Evolutionary conservation across 2,113 vertebrate genomes (phyloP), one percentile per base, ranked within the genome.

Genomic region (Hippoglossus stenolepis): DNA sequence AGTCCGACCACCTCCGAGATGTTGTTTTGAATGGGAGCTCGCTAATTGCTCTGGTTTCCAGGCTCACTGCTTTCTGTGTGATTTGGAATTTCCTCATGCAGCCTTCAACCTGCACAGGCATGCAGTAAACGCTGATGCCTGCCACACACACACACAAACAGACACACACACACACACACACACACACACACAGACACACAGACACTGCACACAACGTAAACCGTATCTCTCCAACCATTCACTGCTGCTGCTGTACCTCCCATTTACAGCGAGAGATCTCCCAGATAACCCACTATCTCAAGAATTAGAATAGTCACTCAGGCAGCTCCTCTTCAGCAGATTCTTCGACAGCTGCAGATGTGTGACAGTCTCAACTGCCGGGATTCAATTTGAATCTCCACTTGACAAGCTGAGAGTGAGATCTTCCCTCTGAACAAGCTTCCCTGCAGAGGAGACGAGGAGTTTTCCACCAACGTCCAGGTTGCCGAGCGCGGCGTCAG

Each of bases 261-360:
- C 77, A 82, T 60, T 75, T 83, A 65, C 80, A 83, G 85, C 84
- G 60, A 14, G 71, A 87, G 89, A 89, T 92, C 82, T 73, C 56
- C 57, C 69, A 80, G 85, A 92, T 90, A 92, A 86, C 73, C 85
- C 80, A 75, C 86, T 84, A 88, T 85, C 82, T 87, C 2, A 49
- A 77, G 87, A 87, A 92, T 90, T 87, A 90, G 73, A 87, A 79
- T 51, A 77, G 87, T 85, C 87, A 70, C 68, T 90, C 75, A 87
- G 78, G 72, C 85, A 56, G 82, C 88, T 79, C 72, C 70, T 80
- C 87, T 81, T 84, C 90, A 75, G 80, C 87, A 87, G 70, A 69
- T 88, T 82, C 81, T 81, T 77, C 70, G 77, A 79, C 59, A n/a
- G 79, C 80, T 51, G 61, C 81, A 84, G 61, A 82, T 89, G 77